Base-by-base conservation (phyloP, 2,113 vertebrate species). In the Osmerus eperlanus region DNA sequence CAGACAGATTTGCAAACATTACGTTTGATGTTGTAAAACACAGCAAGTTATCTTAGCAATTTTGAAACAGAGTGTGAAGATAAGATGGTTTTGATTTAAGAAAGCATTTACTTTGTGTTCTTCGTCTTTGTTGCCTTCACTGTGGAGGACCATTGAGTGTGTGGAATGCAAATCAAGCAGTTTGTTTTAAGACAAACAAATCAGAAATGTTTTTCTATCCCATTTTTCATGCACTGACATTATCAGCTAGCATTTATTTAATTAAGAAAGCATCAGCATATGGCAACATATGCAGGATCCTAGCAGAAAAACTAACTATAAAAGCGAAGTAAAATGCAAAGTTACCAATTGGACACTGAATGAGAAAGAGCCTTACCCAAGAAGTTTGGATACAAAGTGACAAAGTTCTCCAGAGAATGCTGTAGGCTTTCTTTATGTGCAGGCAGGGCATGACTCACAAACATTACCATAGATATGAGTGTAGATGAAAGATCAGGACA, bases 401-500 rank as follows among this genome's bases (percentile, higher is more conserved):
- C 68, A 65, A 79, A 66, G 65, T 75, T 75, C 72, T 14, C 13
- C 66, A 64, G 62, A 62, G 11, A 64, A 75, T 41, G 60, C 52
- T 53, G 63, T 61, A n/a, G n/a, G 58, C 68, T 74, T 64, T 6
- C 23, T 72, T 28, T 15, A 53, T 65, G 64, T 55, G 66, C 66
- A 60, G 2, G 2, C 36, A 67, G 64, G 72, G 51, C 65, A 68
- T 11, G 59, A 67, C 19, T 77, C 58, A 68, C 18, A 21, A 11
- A 60, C 61, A 55, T 79, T 76, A 72, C 63, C 73, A 79, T 79
- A 76, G 68, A 76, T 76, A 71, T 69, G 78, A 79, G 75, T 72
- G 61, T 59, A 66, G 68, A 69, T 58, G 55, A 15, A 63, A 80
- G 61, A 73, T 73, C 70, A 76, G 70, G 51, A 66, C 51, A 53